A percentile compares a stretch with the other conserved stretches of the same genome.
These are phyloP conservation scores for Cyanoderma ruficeps DNA, from an alignment of 2,113 vertebrate genomes.

Conservation along the genomic window DNA sequence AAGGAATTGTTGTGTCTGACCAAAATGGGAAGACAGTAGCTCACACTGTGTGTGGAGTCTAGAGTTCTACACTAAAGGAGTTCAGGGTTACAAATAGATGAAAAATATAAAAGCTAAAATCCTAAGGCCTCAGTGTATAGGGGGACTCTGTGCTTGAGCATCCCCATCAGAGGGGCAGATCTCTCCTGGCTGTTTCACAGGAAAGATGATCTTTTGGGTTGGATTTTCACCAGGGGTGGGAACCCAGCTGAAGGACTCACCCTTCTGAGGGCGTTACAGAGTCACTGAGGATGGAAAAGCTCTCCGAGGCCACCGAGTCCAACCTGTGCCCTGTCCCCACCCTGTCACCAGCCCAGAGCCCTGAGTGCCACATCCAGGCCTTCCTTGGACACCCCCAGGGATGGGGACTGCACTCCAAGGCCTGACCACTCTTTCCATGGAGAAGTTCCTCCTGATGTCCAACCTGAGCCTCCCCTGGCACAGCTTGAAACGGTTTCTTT, in stretches of 20 bases:
- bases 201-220: rapidly evolving
- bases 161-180: neutral
- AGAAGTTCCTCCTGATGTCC: neutral
- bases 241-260: neutral
- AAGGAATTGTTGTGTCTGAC: neutral
- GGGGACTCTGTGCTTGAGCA: neutral
- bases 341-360: neutral
- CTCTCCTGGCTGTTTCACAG: neutral
- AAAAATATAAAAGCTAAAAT: neutral
- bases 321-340: rapidly evolving
- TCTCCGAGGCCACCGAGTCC: neutral
- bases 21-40: neutral
- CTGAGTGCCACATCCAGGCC: neutral
- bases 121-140: rapidly evolving
- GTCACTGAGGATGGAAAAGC: neutral
- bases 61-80: neutral
- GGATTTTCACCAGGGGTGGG: neutral
- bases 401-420: rapidly evolving
- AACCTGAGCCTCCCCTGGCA: neutral
- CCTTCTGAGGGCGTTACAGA: neutral
- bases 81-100: neutral
- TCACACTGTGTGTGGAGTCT: rapidly evolving
- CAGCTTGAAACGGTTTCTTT: rapidly evolving
- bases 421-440: neutral
- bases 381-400: neutral